Conservation (phyloP, 1,140 invertebrate species). For the Homalodisca vitripennis region DNA sequence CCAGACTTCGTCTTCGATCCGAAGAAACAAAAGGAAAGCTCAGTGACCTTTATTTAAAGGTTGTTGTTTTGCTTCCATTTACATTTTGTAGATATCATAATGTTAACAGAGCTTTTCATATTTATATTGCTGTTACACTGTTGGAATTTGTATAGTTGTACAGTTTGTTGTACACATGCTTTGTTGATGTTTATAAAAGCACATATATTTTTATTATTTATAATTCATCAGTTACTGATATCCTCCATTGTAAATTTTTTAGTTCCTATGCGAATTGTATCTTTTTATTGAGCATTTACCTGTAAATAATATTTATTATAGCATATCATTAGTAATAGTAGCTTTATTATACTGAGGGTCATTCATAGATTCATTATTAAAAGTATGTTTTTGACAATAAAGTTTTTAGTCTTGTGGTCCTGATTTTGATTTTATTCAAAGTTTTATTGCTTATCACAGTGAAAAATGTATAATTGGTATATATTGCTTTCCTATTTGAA, state of each 20-base stretch:
- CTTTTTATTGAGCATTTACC: constrained; percentile 19
- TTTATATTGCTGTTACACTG: constrained; percentile 10
- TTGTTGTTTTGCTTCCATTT: too few relatives aligned
- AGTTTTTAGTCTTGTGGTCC: neutral
- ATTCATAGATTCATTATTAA: neutral
- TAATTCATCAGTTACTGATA: constrained; percentile 1
- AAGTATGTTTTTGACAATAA: constrained; percentile 23
- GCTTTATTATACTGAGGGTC: neutral
- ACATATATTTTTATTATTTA: neutral
- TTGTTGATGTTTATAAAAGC: neutral
- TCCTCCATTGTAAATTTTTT: constrained; percentile 2
- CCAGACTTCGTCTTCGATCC: neutral
- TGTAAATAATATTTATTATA: constrained; percentile 10
- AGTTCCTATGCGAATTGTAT: constrained; percentile 12
- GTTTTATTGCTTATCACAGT: too few relatives aligned
- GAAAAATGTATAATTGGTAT: too few relatives aligned
- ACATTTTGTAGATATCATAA: constrained; percentile 8
- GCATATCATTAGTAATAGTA: constrained; percentile 15
- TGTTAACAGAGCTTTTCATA: constrained; percentile 8
- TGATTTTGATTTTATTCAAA: neutral
- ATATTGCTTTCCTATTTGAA: too few relatives aligned
- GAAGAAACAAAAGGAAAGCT: constrained; percentile 16
- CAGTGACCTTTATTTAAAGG: constrained; percentile 13
- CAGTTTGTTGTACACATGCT: constrained; percentile 4
- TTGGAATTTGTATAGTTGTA: constrained; percentile 6